phyloP scores from a whole-genome alignment of 2,888 invertebrate genomes.

The Microctonus brassicae region DNA sequence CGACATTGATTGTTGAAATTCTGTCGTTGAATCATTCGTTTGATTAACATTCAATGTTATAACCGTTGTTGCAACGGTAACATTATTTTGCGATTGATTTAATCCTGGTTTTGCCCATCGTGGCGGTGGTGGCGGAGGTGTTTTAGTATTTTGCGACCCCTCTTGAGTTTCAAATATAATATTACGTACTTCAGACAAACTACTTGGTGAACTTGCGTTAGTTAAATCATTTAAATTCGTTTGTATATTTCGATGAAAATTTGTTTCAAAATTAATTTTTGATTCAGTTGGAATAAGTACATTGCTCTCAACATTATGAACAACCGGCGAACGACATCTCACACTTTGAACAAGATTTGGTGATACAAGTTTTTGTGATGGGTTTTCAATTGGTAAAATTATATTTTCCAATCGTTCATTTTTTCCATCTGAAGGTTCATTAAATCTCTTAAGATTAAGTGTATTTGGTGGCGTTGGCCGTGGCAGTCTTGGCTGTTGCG shows the following conservation, averaged over 20 bases:
- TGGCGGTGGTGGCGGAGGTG: constrained; percentile 87
- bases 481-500: constrained; percentile 74
- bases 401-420: constrained; percentile 54
- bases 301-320: constrained; percentile 67
- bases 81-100: constrained; percentile 75
- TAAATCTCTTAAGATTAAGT: constrained; percentile 76
- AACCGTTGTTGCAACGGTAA: constrained; percentile 80
- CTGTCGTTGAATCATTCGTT: constrained; percentile 33
- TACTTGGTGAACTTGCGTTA: constrained; percentile 52
- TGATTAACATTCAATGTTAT: constrained; percentile 84
- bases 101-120: constrained; percentile 86
- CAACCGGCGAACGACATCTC: constrained; percentile 63
- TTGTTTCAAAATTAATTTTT: constrained; percentile 52
- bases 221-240: constrained; percentile 58
- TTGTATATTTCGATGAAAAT: constrained; percentile 62
- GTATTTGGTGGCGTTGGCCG: constrained; percentile 88
- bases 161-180: constrained; percentile 52
- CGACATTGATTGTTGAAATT: constrained; percentile 60
- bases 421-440: constrained; percentile 63
- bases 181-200: constrained; percentile 56
- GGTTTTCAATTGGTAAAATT: constrained; percentile 60
- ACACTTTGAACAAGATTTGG: constrained; percentile 67
- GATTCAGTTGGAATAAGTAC: constrained; percentile 60
- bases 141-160: constrained; percentile 63
- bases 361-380: constrained; percentile 64